Evolutionary conservation across 2,113 vertebrate genomes (phyloP).

Genomic region (Amblyopsis rosae): DNA sequence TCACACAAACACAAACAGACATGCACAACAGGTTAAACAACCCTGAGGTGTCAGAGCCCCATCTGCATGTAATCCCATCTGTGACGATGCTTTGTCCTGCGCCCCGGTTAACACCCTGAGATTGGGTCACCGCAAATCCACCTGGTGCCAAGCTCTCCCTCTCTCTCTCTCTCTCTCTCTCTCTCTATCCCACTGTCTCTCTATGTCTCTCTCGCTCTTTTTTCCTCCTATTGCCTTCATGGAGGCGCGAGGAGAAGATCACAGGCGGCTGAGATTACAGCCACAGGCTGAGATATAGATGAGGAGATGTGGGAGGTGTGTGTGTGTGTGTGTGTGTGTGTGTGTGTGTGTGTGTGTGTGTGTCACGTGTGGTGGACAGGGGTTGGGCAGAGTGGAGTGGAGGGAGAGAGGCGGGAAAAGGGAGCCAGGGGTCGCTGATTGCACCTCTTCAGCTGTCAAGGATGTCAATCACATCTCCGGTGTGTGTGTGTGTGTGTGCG

Average conservation of each 20-base stretch:
- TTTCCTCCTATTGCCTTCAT: conserved; percentile 12
- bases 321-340: not conserved
- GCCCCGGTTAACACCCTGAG: conserved; percentile 69
- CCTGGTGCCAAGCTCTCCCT: conserved; percentile 63
- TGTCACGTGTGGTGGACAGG: too few relatives aligned
- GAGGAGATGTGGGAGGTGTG: not conserved
- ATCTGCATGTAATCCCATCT: conserved; percentile 77
- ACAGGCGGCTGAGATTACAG: conserved; percentile 47
- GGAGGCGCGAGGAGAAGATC: conserved; percentile 49
- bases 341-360: not conserved
- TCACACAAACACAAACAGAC: conserved; percentile 2
- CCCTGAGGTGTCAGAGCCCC: conserved; percentile 61
- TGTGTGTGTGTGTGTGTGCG: conserved; percentile 36
- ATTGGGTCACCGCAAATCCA: conserved; percentile 73
- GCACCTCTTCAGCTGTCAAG: conserved; percentile 67
- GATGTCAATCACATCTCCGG: conserved; percentile 67
- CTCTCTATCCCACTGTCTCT: not conserved
- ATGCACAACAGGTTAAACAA: conserved; percentile 37
- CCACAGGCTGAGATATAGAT: conserved; percentile 25
- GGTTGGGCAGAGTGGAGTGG: not conserved
- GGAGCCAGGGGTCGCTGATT: conserved; percentile 64
- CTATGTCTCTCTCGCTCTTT: conserved; percentile 7
- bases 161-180: not conserved
- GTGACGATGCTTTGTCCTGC: conserved; percentile 61
- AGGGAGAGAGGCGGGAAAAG: conserved; percentile 44